Evolutionary conservation across 1,140 invertebrate species (phyloP), one percentile per base, ranked within the genome.

Genomic region (Centruroides sculpturatus): DNA sequence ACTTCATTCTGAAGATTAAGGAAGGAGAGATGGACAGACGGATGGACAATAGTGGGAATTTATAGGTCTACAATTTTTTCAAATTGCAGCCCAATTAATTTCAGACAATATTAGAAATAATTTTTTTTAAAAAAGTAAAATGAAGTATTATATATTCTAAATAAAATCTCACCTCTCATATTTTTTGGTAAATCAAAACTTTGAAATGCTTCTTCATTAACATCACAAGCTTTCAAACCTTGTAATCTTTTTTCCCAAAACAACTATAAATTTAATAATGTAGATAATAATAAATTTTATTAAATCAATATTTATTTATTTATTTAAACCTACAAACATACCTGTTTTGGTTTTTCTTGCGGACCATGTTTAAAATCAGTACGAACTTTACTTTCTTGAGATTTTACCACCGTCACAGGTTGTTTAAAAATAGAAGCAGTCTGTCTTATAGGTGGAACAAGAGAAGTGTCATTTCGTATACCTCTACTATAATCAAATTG

Each of bases 391-490:
- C 59, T 60, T 55, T 66, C 63, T 56, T 90, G 85, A 64, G 84
- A 91, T 75, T 89, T 91, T 64, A 91, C 83, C 23, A 98, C 86
- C 5, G 93, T 98, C 0, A 99, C 95, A 13, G 95, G 94, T 72
- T 98, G 95, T 72, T 98, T 98, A 70, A 98, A 98, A 71, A 98
- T 98, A 3, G 92, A 97, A 3, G 93, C 93, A 7, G 94, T 98
- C 77, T 98, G 94, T 61, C 95, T 79, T 59, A 98, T 97, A 23
- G 96, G 95, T 57, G 94, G 87, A 47, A 93, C 86, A 35, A 98
- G 73, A 34, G 89, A 91, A 35, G 87, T 82, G 77, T 97, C 93
- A 71, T 86, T 90, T 66, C 91, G 78, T 1, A 89, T 80, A 49
- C 85, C 84, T 64, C 88, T 83, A 71, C 82, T 81, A 77, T 82